phyloP scores from a whole-genome alignment of 2,888 invertebrate genomes.

The Sylvicola fuscatus region DNA sequence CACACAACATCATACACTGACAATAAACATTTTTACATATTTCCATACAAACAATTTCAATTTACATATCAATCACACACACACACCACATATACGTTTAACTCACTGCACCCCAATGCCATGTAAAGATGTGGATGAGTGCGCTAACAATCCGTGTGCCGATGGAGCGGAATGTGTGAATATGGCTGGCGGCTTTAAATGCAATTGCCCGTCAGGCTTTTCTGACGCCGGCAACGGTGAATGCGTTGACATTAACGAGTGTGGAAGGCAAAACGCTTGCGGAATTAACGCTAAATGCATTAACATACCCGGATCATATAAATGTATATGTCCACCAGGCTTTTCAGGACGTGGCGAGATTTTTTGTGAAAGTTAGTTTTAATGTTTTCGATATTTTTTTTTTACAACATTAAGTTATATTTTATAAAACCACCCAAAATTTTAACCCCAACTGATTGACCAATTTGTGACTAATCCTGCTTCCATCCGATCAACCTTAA shows the following conservation, averaged over 20 bases:
- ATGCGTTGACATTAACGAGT: conserved; percentile 57
- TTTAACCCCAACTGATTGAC: conserved; percentile 2
- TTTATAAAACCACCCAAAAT: conserved; percentile 5
- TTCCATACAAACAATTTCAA: conserved; percentile 6
- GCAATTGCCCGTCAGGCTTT: conserved; percentile 51
- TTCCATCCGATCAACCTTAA: neutral
- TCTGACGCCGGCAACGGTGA: conserved; percentile 31
- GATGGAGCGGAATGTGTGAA: conserved; percentile 51
- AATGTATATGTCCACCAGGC: conserved; percentile 54
- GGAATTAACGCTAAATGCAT: conserved; percentile 60
- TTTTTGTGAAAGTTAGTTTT: conserved; percentile 54
- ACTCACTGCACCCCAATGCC: conserved; percentile 1
- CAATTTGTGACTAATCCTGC: neutral
- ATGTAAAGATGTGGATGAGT: conserved; percentile 49
- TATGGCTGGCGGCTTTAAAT: conserved; percentile 52
- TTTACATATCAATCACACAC: neutral
- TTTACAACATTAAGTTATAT: conserved; percentile 3
- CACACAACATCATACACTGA: conserved; percentile 3
- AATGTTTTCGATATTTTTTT: conserved; percentile 7
- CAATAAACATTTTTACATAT: conserved; percentile 3
- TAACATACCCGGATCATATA: conserved; percentile 61
- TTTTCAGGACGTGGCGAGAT: conserved; percentile 54
- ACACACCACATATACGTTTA: conserved; percentile 1
- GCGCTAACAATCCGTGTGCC: conserved; percentile 45
- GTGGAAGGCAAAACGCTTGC: conserved; percentile 41